Evolutionary conservation across 1,140 invertebrate species (phyloP).

Genomic region (Pogonomyrmex barbatus): DNA sequence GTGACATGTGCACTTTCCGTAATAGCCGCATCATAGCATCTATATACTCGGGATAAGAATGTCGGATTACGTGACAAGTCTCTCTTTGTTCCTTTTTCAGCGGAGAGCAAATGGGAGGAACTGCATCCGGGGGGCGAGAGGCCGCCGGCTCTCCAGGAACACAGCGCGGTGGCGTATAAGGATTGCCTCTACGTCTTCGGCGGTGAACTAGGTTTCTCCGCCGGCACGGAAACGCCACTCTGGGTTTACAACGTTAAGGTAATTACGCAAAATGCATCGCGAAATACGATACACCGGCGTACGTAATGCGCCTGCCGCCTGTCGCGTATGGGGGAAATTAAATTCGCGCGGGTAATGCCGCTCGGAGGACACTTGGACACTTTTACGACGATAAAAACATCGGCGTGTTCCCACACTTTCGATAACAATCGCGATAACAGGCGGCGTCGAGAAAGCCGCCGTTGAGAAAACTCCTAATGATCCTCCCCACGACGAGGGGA

Average conservation of each 20-base stretch:
- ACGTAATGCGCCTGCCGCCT: background rate
- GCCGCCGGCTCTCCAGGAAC: constrained; percentile 93
- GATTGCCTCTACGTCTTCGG: constrained; percentile 94
- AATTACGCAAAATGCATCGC: constrained; percentile 63
- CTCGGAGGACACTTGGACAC: too few species aligned
- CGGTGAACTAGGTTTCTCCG: constrained; percentile 93
- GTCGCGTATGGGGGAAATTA: background rate
- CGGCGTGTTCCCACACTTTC: background rate
- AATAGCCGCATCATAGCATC: background rate
- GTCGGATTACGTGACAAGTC: constrained; percentile 54
- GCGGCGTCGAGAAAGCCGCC: constrained; percentile 15
- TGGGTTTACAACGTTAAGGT: constrained; percentile 95
- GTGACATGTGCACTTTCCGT: constrained; percentile 1
- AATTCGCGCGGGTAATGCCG: background rate
- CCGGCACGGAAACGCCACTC: constrained; percentile 92
- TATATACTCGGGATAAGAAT: constrained; percentile 38
- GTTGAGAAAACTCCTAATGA: constrained; percentile 77
- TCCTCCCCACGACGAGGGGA: constrained; percentile 68
- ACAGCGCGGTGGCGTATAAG: constrained; percentile 92
- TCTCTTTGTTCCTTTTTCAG: constrained; percentile 83
- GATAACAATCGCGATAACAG: constrained; percentile 48
- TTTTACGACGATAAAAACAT: background rate
- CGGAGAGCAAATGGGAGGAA: constrained; percentile 90
- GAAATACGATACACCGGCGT: background rate
- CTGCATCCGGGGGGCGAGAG: constrained; percentile 90